phyloP scores from a whole-genome alignment of 2,888 invertebrate genomes.

The Polymixis flavicincta region DNA sequence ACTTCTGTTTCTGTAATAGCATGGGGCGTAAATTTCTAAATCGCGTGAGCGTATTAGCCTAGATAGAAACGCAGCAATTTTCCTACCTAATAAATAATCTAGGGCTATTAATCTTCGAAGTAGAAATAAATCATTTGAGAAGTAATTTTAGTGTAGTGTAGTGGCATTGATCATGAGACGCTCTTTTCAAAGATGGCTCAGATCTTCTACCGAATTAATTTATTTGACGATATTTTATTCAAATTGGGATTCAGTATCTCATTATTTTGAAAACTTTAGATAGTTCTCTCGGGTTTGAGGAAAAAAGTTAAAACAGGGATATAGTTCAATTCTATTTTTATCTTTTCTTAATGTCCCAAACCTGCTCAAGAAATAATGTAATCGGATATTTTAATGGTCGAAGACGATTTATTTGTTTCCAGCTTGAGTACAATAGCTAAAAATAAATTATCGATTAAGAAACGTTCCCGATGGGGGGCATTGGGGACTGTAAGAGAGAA shows the following conservation, averaged over 20 bases:
- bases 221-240: neutral
- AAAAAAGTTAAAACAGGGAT: neutral
- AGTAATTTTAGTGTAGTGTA: slow-evolving; percentile 7
- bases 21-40: slow-evolving; percentile 29
- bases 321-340: neutral
- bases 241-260: neutral
- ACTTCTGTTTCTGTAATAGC: neutral
- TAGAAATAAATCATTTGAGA: slow-evolving; percentile 30
- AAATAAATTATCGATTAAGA: slow-evolving; percentile 4
- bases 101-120: slow-evolving; percentile 20
- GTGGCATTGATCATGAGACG: slow-evolving; percentile 20
- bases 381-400: neutral
- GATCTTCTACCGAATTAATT: neutral
- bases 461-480: neutral
- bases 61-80: slow-evolving; percentile 21
- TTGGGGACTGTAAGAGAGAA: neutral
- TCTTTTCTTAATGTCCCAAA: neutral
- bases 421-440: neutral
- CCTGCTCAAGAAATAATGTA: neutral
- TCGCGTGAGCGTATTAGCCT: slow-evolving; percentile 46
- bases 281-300: neutral
- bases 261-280: neutral
- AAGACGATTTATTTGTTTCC: neutral
- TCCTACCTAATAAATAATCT: slow-evolving; percentile 35
- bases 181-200: slow-evolving; percentile 5